phyloP scores from a whole-genome alignment of 1,140 invertebrate genomes.

The Chelonus insularis region DNA sequence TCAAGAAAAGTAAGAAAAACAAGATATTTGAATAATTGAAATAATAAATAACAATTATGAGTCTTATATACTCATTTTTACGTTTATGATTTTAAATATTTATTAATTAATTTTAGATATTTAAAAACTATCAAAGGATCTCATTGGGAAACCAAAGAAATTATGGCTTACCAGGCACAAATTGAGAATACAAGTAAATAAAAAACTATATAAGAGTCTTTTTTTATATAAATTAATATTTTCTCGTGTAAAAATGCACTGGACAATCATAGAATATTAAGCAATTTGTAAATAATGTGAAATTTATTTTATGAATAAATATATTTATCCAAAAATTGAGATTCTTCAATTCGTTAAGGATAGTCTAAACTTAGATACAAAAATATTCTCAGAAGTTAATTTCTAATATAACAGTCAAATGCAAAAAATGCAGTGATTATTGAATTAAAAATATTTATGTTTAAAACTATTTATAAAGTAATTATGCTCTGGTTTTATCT shows the following conservation, averaged over 20 bases:
- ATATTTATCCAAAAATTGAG: no score
- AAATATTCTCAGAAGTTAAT: no score
- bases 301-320: no score
- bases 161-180: not conserved
- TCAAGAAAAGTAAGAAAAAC: slow-evolving; percentile 65
- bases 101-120: slow-evolving; percentile 6
- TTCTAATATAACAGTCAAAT: no score
- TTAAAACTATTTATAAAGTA: slow-evolving; percentile 30
- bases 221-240: no score
- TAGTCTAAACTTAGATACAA: no score
- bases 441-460: not conserved
- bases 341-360: no score
- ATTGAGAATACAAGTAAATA: not conserved
- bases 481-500: slow-evolving; percentile 47
- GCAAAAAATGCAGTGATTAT: not conserved
- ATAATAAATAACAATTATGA: no score
- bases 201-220: not conserved
- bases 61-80: not conserved
- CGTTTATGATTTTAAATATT: not conserved
- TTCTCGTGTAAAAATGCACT: no score
- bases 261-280: no score
- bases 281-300: no score
- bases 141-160: slow-evolving; percentile 25
- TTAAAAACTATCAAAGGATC: slow-evolving; percentile 8
- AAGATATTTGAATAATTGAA: no score